A percentile compares a stretch with the other conserved stretches of the same genome.
phyloP scores from a whole-genome alignment of 2,888 invertebrate genomes.

The Dione vanillae region DNA sequence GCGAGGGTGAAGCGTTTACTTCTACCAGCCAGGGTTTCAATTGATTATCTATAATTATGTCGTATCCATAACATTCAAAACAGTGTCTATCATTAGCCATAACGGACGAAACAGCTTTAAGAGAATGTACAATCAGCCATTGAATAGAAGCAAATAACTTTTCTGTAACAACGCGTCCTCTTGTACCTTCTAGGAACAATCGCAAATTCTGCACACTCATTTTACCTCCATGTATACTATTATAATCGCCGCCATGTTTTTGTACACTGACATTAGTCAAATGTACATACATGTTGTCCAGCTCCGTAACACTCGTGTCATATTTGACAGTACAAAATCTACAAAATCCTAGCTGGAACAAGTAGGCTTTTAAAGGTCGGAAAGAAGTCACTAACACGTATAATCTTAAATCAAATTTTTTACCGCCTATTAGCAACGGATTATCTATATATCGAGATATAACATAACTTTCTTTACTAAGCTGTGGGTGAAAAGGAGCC shows the following conservation, averaged over 20 bases:
- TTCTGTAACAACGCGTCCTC: conserved; percentile 94
- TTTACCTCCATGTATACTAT: conserved; percentile 97
- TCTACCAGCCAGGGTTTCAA: conserved; percentile 97
- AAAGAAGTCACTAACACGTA: conserved; percentile 97
- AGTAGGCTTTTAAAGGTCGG: conserved; percentile 95
- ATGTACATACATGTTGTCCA: conserved; percentile 98
- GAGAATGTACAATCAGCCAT: conserved; percentile 96
- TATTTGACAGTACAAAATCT: conserved; percentile 98
- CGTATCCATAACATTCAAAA: conserved; percentile 98
- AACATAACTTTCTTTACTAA: conserved; percentile 94
- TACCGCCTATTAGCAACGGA: conserved; percentile 96
- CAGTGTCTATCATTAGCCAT: conserved; percentile 97
- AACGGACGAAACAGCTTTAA: conserved; percentile 96
- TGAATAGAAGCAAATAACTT: conserved; percentile 95
- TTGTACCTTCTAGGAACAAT: conserved; percentile 95
- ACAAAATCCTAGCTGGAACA: conserved; percentile 97
- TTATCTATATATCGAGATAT: conserved; percentile 98
- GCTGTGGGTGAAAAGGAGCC: conserved; percentile 90
- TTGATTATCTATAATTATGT: conserved; percentile 97
- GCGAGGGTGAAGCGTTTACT: conserved; percentile 97
- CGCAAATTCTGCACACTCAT: conserved; percentile 96
- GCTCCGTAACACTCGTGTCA: conserved; percentile 93
- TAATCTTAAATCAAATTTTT: too few relatives aligned
- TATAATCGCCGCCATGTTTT: conserved; percentile 98
- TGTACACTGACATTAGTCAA: conserved; percentile 97